Evolutionary conservation across 2,113 vertebrate species (phyloP).

Genomic region (Plecturocebus donacophilus): DNA sequence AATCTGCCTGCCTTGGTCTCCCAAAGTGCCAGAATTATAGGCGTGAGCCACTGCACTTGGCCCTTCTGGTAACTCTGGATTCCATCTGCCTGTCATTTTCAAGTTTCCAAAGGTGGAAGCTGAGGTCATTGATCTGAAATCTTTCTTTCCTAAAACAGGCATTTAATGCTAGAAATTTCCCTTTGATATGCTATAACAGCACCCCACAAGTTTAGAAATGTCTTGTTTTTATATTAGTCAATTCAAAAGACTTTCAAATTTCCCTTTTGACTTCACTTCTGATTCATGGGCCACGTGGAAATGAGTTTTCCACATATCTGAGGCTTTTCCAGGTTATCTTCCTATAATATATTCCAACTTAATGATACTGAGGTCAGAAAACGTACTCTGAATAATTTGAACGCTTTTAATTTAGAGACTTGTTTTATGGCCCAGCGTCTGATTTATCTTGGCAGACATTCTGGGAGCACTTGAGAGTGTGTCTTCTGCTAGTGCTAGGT

Average conservation of each 20-base stretch:
- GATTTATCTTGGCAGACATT: background rate
- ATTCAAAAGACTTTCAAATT: background rate
- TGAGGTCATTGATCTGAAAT: background rate
- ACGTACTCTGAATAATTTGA: background rate
- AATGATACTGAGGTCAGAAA: background rate
- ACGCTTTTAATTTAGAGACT: background rate
- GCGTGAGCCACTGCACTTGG: too few relatives aligned
- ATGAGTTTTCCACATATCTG: background rate
- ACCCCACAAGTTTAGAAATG: background rate
- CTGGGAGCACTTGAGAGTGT: background rate
- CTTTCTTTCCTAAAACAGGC: background rate
- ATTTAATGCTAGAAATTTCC: background rate
- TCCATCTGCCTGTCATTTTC: background rate
- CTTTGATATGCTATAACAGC: background rate
- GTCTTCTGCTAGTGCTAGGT: background rate
- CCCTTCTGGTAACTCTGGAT: background rate
- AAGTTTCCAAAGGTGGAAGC: background rate
- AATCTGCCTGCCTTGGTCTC: too few relatives aligned
- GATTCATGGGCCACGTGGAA: background rate
- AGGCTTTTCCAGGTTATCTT: background rate
- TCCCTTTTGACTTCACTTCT: background rate
- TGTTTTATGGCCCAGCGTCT: background rate
- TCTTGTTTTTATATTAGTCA: background rate
- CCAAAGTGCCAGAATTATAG: too few relatives aligned
- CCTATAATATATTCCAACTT: background rate